Conservation (phyloP, 2,888 invertebrate species). For the Pharmacophagus antenor region DNA sequence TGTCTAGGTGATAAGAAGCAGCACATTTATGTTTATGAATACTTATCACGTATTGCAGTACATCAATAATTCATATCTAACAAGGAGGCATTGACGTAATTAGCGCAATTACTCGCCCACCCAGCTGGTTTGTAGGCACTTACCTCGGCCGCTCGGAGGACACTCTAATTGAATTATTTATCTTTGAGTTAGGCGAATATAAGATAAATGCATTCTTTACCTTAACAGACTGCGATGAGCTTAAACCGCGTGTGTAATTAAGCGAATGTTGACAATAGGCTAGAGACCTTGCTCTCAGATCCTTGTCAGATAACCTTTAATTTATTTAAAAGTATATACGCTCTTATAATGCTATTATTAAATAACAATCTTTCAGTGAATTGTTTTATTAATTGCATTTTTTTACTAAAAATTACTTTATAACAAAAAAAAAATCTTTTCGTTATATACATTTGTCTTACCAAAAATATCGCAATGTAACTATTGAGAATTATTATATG, state of each 20-base stretch:
- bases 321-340: constrained; percentile 32
- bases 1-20: constrained; percentile 44
- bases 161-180: constrained; percentile 69
- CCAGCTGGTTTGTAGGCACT: constrained; percentile 49
- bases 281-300: constrained; percentile 47
- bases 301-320: constrained; percentile 41
- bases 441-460: not conserved
- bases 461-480: not conserved
- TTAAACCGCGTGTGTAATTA: constrained; percentile 58
- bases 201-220: constrained; percentile 57
- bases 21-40: constrained; percentile 41
- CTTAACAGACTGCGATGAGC: constrained; percentile 53
- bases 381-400: too few relatives aligned
- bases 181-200: constrained; percentile 54
- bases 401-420: not conserved
- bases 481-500: too few relatives aligned
- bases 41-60: constrained; percentile 60
- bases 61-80: constrained; percentile 77
- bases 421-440: not conserved
- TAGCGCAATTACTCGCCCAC: constrained; percentile 76
- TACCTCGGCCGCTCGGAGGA: constrained; percentile 41
- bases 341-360: constrained; percentile 18
- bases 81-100: constrained; percentile 73
- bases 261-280: constrained; percentile 63
- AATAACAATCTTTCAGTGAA: too few relatives aligned